Evolutionary conservation across 2,113 vertebrate genomes (phyloP).

Genomic region (Dolichotis patagonum): DNA sequence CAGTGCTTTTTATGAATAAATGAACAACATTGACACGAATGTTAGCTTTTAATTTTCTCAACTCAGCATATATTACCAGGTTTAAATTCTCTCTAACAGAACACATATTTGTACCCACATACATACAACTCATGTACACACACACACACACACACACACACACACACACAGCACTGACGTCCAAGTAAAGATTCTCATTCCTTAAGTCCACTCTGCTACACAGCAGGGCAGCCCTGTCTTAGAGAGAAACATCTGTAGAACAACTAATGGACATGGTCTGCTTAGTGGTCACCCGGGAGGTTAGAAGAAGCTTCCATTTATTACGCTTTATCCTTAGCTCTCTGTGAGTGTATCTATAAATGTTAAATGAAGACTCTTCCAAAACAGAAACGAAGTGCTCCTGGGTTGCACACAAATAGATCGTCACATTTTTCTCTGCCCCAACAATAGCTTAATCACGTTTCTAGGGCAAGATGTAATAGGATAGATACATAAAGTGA

Average conservation of each 20-base stretch:
- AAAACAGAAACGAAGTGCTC: conserved; percentile 41
- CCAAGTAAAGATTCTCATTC: background rate
- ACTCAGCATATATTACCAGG: background rate
- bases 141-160: background rate
- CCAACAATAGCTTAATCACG: background rate
- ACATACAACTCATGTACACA: rapidly evolving
- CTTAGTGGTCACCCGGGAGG: background rate
- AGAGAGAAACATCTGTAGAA: background rate
- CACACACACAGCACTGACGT: background rate
- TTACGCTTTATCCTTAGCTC: conserved; percentile 31
- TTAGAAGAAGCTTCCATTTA: conserved; percentile 39
- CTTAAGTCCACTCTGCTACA: background rate
- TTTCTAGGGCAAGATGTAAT: background rate
- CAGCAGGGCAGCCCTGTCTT: background rate
- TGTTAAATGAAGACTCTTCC: conserved; percentile 44
- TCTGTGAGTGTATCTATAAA: conserved; percentile 30
- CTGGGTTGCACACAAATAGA: background rate
- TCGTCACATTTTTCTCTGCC: background rate
- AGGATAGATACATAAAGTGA: background rate
- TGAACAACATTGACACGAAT: background rate
- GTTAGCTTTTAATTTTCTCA: background rate
- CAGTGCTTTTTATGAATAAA: background rate
- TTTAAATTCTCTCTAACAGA: background rate
- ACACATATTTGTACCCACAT: rapidly evolving
- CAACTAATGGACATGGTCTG: background rate